Conservation (phyloP, 92 coral and sea anemone species). For the Pocillopora meandrina region DNA sequence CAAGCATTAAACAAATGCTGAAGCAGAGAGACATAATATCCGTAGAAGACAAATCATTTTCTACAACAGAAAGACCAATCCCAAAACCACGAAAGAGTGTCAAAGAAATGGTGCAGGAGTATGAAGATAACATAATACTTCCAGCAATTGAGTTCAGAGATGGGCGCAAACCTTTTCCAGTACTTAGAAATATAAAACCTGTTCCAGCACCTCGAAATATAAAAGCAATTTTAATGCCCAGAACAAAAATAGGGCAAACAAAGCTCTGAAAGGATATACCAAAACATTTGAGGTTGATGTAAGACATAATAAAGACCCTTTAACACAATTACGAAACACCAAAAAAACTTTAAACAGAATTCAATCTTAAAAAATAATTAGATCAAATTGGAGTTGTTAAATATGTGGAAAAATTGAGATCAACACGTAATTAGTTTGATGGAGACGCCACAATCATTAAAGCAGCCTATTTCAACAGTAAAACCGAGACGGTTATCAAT, state of each 20-base stretch:
- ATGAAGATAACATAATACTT: slow-evolving; percentile 23
- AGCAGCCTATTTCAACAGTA: no score
- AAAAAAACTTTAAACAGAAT: background rate
- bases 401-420: no score
- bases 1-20: no score
- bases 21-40: no score
- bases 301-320: background rate
- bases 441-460: no score
- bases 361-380: no score
- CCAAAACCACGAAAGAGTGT: background rate
- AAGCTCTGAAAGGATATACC: background rate
- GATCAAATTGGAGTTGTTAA: no score
- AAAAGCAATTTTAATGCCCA: slow-evolving; percentile 5
- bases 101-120: slow-evolving; percentile 3
- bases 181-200: slow-evolving; percentile 9
- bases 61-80: no score
- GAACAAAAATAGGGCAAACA: background rate
- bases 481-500: no score
- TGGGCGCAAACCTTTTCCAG: slow-evolving; percentile 2
- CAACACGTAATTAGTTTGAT: no score
- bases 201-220: background rate
- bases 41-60: no score
- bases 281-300: background rate
- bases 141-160: slow-evolving; percentile 30
- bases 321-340: background rate